Base-by-base conservation (phyloP, 2,113 vertebrate genomes). In the Ciconia stormi region DNA sequence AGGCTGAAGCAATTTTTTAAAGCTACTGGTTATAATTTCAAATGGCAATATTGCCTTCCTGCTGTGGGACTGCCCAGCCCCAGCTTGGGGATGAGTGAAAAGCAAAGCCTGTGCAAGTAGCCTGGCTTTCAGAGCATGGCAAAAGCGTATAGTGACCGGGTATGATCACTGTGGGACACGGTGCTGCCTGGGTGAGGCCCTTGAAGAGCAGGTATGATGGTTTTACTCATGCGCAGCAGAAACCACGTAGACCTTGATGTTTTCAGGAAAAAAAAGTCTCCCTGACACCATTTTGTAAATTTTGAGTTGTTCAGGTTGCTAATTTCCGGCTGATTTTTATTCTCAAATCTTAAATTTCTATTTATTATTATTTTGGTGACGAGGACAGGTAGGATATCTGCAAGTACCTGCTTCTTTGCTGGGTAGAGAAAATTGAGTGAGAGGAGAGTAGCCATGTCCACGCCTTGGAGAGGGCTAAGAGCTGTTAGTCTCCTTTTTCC, bases 91-190 rank as follows among this genome's bases (percentile, higher is more conserved):
- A 11, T 16, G 67, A 36, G 16, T 49, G 38, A 14, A 44, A 59
- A 47, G 56, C 18, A 38, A 42, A 71, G 44, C 6, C 19, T 32
- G 34, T 9, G 27, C 34, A 23, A 29, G 17, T 17, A n/a, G 71
- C 27, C 36, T 13, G 71, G 53, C 38, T 69, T 34, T 30, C 18
- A 11, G n/a, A 26, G 22, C 6, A 1, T 4, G 13, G 36, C 49
- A 21, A 47, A n/a, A 52, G 9, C 1, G 13, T 40, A 6, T 7
- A 18, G 30, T 2, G 25, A 11, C 56, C 7, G 2, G 6, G 8
- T n/a, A 7, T 7, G 12, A n/a, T 16, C 7, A 1, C n/a, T 4
- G 34, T 10, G 53, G 62, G 49, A 11, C 15, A 10, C 1, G 4
- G 40, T 4, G 30, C 29, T 55, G 29, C 71, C 22, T 2, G 0